Evolutionary conservation across 2,888 invertebrate genomes (phyloP).

Genomic region (Leptopilina myrica): DNA sequence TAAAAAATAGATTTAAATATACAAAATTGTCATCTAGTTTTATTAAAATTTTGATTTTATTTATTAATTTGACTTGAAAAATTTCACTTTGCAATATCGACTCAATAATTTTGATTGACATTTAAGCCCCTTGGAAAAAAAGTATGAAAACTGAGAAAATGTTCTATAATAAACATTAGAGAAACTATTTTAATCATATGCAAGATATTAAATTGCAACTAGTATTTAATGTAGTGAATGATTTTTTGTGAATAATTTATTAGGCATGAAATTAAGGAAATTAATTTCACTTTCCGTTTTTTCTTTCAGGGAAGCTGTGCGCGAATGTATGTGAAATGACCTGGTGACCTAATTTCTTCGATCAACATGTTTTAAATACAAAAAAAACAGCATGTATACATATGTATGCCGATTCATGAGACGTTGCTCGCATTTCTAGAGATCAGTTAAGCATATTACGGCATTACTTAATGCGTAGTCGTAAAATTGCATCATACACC

Average conservation of each 20-base stretch:
- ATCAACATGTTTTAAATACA: not conserved
- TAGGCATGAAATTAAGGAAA: constrained; percentile 1
- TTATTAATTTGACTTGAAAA: no score
- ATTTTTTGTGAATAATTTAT: constrained; percentile 1
- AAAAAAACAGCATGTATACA: no score
- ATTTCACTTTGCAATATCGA: no score
- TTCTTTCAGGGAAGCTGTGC: constrained; percentile 9
- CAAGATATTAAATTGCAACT: constrained; percentile 1
- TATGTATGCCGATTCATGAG: not conserved
- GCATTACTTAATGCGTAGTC: constrained; percentile 20
- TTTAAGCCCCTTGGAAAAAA: not conserved
- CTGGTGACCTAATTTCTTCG: constrained; percentile 28
- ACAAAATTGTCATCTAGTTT: no score
- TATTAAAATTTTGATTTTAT: no score
- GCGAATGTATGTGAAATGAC: not conserved
- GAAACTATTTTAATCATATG: no score
- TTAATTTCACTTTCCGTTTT: constrained; percentile 27
- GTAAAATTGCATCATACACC: constrained; percentile 21
- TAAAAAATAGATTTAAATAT: no score
- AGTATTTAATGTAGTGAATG: not conserved
- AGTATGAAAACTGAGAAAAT: not conserved
- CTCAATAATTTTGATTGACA: not conserved
- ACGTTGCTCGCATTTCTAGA: constrained; percentile 23
- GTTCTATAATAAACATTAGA: no score
- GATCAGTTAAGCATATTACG: constrained; percentile 12